Evolutionary conservation across 2,888 invertebrate genomes (phyloP), one percentile per base, ranked within the genome.

Genomic region (Meta bourneti): DNA sequence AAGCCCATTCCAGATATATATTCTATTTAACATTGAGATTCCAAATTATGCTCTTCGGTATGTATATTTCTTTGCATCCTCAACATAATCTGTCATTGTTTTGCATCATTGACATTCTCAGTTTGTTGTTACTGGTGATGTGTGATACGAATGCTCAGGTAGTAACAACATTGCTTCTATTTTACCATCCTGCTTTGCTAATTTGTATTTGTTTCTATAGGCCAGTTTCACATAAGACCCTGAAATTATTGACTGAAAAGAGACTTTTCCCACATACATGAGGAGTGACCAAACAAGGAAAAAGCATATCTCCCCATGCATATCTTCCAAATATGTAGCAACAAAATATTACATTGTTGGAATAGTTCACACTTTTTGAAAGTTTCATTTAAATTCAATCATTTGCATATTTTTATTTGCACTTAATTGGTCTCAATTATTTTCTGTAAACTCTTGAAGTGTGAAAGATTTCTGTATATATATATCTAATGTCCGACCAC

Each of bases 31-130:
- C 11, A 96, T 97, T 11, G 95, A 97, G 48, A 96, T 98, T 89
- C 97, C 97, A 34, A 97, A 96, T 20, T 97, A 97, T 94, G 96
- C 97, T 9, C 97, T 97, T 96, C 96, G 97, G 96, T 96, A 94
- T 93, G 78, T 78, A 48, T 52, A 34, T n/a, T 48, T 70, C 48
- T 9, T 19, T 9, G 20, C 11, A 9, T 16, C 72, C 48, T 20
- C 52, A 74, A 69, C n/a, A 16, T n/a, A 8, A 11, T 7, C 34
- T 34, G 1, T 34, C 34, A 34, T 34, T 34, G 34, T 4, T 34
- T 34, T 69, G 69, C 4, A 69, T 5, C n/a, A 19, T 7, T 72
- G 19, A 74, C 4, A 16, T 34, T 34, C 34, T 2, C 34, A 34
- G 34, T 34, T 34, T 34, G 34, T 4, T 34, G 34, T 34, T 34